These are phyloP conservation scores for Siderastrea siderea DNA, from an alignment of 92 coral and sea anemone species.

Conservation along the genomic window DNA sequence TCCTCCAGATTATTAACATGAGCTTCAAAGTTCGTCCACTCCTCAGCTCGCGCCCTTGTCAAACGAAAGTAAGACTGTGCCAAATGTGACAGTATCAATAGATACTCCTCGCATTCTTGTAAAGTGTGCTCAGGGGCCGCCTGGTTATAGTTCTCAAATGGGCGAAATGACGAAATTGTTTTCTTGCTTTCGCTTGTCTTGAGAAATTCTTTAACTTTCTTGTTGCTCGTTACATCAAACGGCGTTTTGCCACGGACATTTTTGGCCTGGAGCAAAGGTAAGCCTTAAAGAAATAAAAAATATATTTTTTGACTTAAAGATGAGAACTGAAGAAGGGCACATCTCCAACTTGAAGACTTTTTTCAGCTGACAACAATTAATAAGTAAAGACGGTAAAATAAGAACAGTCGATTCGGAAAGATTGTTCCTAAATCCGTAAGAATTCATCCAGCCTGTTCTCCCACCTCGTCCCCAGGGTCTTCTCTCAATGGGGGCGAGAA, in stretches of 20 bases:
- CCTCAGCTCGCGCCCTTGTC: slow-evolving; percentile 20
- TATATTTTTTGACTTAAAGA: background rate
- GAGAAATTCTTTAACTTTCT: slow-evolving; percentile 56
- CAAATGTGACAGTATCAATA: slow-evolving; percentile 75
- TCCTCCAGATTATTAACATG: slow-evolving; percentile 68
- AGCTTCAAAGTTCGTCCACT: slow-evolving; percentile 30
- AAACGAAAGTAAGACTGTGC: slow-evolving; percentile 52
- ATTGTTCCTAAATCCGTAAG: too few relatives aligned
- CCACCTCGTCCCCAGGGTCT: too few relatives aligned
- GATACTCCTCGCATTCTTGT: slow-evolving; percentile 66
- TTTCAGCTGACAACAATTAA: too few relatives aligned
- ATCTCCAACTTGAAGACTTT: too few relatives aligned
- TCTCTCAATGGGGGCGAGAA: too few relatives aligned
- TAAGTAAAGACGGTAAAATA: too few relatives aligned
- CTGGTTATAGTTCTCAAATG: slow-evolving; percentile 41
- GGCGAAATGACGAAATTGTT: slow-evolving; percentile 1
- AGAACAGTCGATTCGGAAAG: too few relatives aligned
- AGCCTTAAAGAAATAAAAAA: slow-evolving; percentile 48
- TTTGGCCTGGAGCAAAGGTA: slow-evolving; percentile 78
- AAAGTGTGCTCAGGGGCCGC: slow-evolving; percentile 40
- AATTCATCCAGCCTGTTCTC: too few relatives aligned
- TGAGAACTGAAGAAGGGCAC: background rate
- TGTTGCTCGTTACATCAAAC: slow-evolving; percentile 52
- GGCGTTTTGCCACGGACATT: slow-evolving; percentile 71
- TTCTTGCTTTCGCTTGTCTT: slow-evolving; percentile 33